Base-by-base conservation (phyloP, 2,113 vertebrate genomes). In the Cheilinus undulatus region DNA sequence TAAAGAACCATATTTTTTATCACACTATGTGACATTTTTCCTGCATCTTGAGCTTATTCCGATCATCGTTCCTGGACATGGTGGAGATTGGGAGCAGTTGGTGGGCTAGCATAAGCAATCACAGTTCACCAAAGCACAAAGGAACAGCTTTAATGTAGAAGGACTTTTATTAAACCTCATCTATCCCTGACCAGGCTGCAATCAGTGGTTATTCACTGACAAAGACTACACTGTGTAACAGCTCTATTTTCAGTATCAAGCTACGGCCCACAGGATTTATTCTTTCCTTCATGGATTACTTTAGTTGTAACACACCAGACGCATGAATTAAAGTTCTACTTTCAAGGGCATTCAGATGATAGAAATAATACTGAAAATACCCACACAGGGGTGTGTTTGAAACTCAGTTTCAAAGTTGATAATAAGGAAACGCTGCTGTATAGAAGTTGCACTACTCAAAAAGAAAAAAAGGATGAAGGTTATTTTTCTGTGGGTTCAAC, bases 201-300 rank as follows among this genome's bases (percentile, higher is more conserved):
- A 84, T 88, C 83, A 88, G 64, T 28, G 22, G 32, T 69, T 30
- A 76, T 78, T 81, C 73, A 79, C 62, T 60, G 73, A 46, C 30
- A 34, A 59, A 53, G 20, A 54, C 14, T 10, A 11, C 30, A 61
- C n/a, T n/a, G n/a, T 22, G 28, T 26, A 45, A 70, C 8, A 10
- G 45, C 14, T 76, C 24, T 30, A 59, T 69, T 73, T 62, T 57
- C 24, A 26, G 49, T 64, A 71, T 6, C 17, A 2, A 51, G 56
- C 13, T 68, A 43, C 19, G 66, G 27, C 15, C 36, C 15, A 15
- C 2, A 30, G 45, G 15, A 61, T 62, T n/a, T 27, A 57, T n/a
- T 1, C 12, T 48, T 65, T 70, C 24, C 23, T 24, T 73, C 10
- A 61, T 8, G n/a, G 20, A 24, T 69, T 13, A 36, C 59, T 56